Base-by-base conservation (phyloP, 2,888 invertebrate genomes). In the Pinctada fucata region DNA sequence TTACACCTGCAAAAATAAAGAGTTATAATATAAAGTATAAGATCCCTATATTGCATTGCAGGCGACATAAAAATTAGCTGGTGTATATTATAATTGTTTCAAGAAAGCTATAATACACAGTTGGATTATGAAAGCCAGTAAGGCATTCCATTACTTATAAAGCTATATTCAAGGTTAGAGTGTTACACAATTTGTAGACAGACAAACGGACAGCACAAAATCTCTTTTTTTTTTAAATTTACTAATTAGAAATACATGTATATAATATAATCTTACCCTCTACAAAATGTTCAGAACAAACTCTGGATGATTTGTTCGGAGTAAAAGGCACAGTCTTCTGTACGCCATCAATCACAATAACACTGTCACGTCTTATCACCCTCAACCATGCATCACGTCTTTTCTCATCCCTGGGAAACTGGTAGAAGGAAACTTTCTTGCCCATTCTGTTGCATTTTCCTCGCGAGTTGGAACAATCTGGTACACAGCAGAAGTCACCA, bases 1-100 rank as follows among this genome's bases (percentile, higher is more conserved):
- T 71, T 16, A 50, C 8, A 31, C 71, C 71, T 71, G 71, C 58
- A 52, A 52, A 10, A 52, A 52, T 8, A 52, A 5, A 52, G 10
- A 52, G 10, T 8, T 52, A 10, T 8, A 52, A 52, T 8, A 8
- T n/a, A n/a, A n/a, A n/a, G n/a, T n/a, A n/a, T n/a, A n/a, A n/a
- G n/a, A n/a, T n/a, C n/a, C n/a, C n/a, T n/a, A n/a, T n/a, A n/a
- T n/a, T n/a, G n/a, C n/a, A n/a, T n/a, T n/a, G n/a, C n/a, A n/a
- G n/a, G n/a, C n/a, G n/a, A n/a, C n/a, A n/a, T n/a, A n/a, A n/a
- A n/a, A n/a, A n/a, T n/a, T n/a, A n/a, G n/a, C n/a, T n/a, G n/a
- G n/a, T n/a, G n/a, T n/a, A n/a, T n/a, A n/a, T n/a, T n/a, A n/a
- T n/a, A n/a, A n/a, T n/a, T n/a, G n/a, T n/a, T n/a, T n/a, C n/a